Evolutionary conservation across 2,888 invertebrate species (phyloP), one percentile per base, ranked within the genome.

Genomic region (Rambutsinella grinnellia): DNA sequence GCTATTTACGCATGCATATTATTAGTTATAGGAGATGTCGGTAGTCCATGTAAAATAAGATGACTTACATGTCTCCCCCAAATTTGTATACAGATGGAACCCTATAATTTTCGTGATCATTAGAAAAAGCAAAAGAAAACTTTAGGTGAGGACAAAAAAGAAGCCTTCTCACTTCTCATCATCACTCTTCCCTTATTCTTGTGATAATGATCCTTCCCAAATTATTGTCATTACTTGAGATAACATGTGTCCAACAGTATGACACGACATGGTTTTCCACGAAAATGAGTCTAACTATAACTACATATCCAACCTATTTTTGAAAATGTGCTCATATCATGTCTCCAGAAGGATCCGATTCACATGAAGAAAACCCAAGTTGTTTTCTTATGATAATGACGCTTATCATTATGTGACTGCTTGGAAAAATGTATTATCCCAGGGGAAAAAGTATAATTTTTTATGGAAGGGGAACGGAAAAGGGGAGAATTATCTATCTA

Each of bases 101-200:
- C 47, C 74, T 56, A 49, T 67, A 74, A 74, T 74, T 74, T 67
- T 67, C 67, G 46, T 67, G 74, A 61, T 74, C 74, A 74, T 74
- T 74, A 74, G 60, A 26, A 28, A 44, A 23, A 54, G 21, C 8
- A 56, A 24, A 23, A 56, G 10, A 23, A 23, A 56, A 6, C 6
- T 23, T 10, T 23, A 19, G 8, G 15, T 21, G 54, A 56, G 53
- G 67, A 74, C 54, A 67, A 61, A 53, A 63, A 70, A 65, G 61
- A 24, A 63, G 49, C 23, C 63, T n/a, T n/a, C n/a, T n/a, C n/a
- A n/a, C n/a, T n/a, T 71, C 71, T 71, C 71, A 71, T 71, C 71
- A 51, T 51, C 62, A 63, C 49, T 51, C 49, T 63, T n/a, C n/a
- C 58, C 36, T 53, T 3, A 65, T n/a, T 47, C 47, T 27, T 26